phyloP scores from a whole-genome alignment of 2,797 vertebrate species.

The Sebastes reedi region DNA sequence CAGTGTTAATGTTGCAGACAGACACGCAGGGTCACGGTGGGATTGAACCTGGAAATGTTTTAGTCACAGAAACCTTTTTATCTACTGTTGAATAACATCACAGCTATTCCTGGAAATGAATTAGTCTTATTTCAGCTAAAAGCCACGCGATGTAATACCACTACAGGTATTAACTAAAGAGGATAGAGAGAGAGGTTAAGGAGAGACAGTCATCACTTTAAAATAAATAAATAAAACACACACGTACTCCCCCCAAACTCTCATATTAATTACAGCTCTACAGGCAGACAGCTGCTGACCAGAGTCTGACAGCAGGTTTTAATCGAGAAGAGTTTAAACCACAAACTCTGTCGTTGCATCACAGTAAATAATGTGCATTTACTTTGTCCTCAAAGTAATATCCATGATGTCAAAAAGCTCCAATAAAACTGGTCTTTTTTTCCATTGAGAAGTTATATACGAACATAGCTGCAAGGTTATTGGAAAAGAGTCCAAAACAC shows the following conservation, averaged over 20 bases:
- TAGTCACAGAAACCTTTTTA: slow-evolving; percentile 23
- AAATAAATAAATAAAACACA: slow-evolving; percentile 14
- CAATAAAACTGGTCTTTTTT: background rate
- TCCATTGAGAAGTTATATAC: background rate
- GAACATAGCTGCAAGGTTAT: background rate
- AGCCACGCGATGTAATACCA: slow-evolving; percentile 41
- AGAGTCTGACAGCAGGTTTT: slow-evolving; percentile 22
- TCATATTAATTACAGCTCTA: slow-evolving; percentile 31
- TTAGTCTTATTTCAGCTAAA: slow-evolving; percentile 61
- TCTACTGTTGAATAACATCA: slow-evolving; percentile 23
- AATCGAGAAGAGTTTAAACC: background rate
- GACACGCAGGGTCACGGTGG: background rate
- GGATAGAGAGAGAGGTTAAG: slow-evolving; percentile 39
- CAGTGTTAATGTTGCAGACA: background rate
- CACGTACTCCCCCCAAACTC: background rate
- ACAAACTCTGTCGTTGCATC: background rate
- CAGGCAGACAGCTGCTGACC: slow-evolving; percentile 24
- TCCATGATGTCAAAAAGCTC: background rate
- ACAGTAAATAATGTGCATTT: background rate
- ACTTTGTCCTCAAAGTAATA: background rate
- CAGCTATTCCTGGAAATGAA: slow-evolving; percentile 54
- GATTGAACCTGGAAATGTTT: slow-evolving; percentile 20
- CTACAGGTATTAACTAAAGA: slow-evolving; percentile 54
- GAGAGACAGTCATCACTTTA: slow-evolving; percentile 10
- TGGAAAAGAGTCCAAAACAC: background rate